Evolutionary conservation across 2,888 invertebrate genomes (phyloP), one percentile per base, ranked within the genome.

Genomic region (Sialis lutaria): DNA sequence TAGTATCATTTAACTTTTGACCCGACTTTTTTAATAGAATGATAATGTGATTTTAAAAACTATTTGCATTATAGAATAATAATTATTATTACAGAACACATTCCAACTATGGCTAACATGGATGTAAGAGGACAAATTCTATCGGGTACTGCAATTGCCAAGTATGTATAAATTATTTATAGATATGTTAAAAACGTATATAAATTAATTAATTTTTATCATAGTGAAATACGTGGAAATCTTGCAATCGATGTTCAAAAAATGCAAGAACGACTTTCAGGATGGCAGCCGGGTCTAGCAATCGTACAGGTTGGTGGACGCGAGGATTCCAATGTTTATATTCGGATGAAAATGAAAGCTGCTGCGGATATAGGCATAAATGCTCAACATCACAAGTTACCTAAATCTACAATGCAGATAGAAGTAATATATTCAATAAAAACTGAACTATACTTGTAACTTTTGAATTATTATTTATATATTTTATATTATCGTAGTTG

Each of bases 321-420:
- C 1, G 91, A 92, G 64, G 97, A 98, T 67, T 97, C 97, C 41
- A 96, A 96, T 69, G 95, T 97, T 5, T 98, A 98, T 68, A 97
- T 98, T 60, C 73, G 90, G 34, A 91, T 89, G 83, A 98, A 98
- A 69, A 75, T 95, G 48, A 89, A 85, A 64, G 87, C 91, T 1
- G 96, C 96, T 0, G 75, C 70, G 46, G 87, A 90, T 56, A 88
- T 97, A 55, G 97, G 97, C 48, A 89, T 96, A 45, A 63, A 69
- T 22, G 87, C 87, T 0, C 72, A 77, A 40, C 91, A 91, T 61
- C 66, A 95, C 4, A 74, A 83, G 53, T 67, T 96, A 52, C 82
- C 92, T 0, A 73, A 74, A 34, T 75, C 82, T 31, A 85, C 79
- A 44, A 90, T 89, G 1, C 88, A 97, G 69, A 60, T 63, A 43